Base-by-base conservation (phyloP, 2,888 invertebrate species). In the Thyatira batis region DNA sequence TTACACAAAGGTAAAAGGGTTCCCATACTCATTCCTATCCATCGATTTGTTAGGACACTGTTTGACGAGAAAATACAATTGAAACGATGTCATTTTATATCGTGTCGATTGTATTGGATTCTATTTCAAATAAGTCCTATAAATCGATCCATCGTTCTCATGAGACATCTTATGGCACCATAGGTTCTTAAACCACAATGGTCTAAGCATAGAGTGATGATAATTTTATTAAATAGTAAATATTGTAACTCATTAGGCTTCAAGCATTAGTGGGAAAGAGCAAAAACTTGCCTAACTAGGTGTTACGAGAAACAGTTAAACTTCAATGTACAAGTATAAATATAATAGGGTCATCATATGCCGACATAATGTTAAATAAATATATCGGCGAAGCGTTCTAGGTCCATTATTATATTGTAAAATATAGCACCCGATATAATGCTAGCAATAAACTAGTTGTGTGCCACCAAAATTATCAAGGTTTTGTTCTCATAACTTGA, bases 381-480 rank as follows among this genome's bases (percentile, higher is more conserved):
- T 23, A 45, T 25, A 57, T 50, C 63, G 55, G 55, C 61, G 61
- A 70, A 75, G 71, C 73, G 52, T 63, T 61, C 55, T 69, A 71
- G 55, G 56, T 56, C 55, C 58, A 65, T 55, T 60, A 57, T 49
- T 57, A 55, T 56, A 54, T 51, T 53, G 54, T 69, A 58, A 57
- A 80, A 79, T 77, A 82, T 85, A 87, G 88, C 89, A 89, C 88
- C 86, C 76, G 28, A 82, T 75, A 68, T 76, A 76, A 84, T 80
- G 83, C 80, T 86, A 85, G 79, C 79, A 80, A 82, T 81, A 78
- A 74, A 80, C 82, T 84, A 85, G 73, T 70, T 65, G 60, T 78
- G 80, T 80, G 82, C 78, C 63, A 54, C 71, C 74, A 73, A 70
- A 69, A 54, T 57, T 56, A 53, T 54, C 56, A 57, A 61, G 66